Evolutionary conservation across 2,113 vertebrate species (phyloP), one percentile per base, ranked within the genome.

Genomic region (Poeciliopsis retropinna): DNA sequence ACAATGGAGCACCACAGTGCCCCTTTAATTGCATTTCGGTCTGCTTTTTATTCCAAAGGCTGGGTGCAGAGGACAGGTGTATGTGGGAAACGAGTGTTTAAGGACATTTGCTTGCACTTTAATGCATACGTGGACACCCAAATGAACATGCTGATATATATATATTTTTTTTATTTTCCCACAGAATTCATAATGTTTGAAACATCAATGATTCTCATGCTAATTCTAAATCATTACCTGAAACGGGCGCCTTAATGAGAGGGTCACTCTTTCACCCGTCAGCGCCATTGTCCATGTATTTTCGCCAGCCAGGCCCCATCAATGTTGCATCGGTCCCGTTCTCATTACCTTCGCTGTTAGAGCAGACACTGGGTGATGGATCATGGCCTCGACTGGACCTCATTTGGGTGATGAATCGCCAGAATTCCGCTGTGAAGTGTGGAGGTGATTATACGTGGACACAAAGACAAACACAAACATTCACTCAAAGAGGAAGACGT

Each of bases 401-500:
- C 89, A 92, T 92, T 92, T 93, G 85, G 85, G 87, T 93, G 91
- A 93, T 93, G 84, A 91, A 93, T 93, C 85, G 72, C 91, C 75
- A 39, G 80, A 29, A 83, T 89, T 91, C 72, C 83, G 62, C 67
- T 54, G 82, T 84, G 87, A 89, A 91, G 89, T 90, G 89, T 88
- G 90, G 34, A 89, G 85, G 91, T 91, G 90, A 92, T 93, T 91
- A 91, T 88, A 88, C 70, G 66, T 67, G 28, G 86, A 84, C 87
- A 91, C 88, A 90, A 85, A 91, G 87, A 92, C 88, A 91, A 92
- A 93, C 87, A 91, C 88, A 87, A 84, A 90, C 85, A 89, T 62
- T 82, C 82, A 82, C 82, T 74, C 32, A 13, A 79, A 44, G 74
- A 2, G 14, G 83, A 87, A 84, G 70, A 82, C 72, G 32, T 85